Percentiles rank a stretch among this genome's conserved stretches.
Conservation (phyloP, 2,888 invertebrate species). For the Synanthedon tipuliformis region DNA sequence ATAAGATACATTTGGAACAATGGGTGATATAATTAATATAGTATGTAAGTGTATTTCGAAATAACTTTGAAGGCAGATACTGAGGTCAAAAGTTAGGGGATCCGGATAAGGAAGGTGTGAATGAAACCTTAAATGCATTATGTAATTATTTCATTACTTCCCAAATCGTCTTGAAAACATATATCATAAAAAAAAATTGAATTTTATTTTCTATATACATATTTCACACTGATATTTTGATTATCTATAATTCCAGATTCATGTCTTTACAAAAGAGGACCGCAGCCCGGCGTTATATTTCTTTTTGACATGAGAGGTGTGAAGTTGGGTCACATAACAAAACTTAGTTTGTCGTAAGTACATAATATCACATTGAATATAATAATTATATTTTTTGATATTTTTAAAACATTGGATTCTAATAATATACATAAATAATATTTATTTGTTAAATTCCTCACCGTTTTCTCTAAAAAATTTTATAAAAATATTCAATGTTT, state of each 20-base stretch:
- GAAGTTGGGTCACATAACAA: constrained; percentile 69
- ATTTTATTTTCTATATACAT: background rate
- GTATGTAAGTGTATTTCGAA: no score
- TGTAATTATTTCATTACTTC: no score
- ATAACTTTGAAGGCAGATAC: no score
- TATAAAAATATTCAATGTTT: constrained; percentile 28
- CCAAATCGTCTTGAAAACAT: no score
- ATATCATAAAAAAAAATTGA: no score
- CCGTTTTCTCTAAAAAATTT: background rate
- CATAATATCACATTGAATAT: constrained; percentile 1
- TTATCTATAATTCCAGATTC: constrained; percentile 51
- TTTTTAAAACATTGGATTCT: no score
- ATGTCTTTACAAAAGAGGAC: constrained; percentile 68
- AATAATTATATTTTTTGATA: background rate
- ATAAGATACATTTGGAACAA: no score
- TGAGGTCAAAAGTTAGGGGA: no score
- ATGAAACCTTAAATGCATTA: no score
- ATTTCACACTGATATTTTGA: background rate
- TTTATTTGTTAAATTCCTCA: no score
- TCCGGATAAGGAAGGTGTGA: no score
- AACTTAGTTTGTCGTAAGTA: constrained; percentile 69
- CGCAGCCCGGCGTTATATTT: constrained; percentile 73
- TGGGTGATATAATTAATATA: no score
- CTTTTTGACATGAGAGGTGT: constrained; percentile 78
- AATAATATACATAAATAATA: background rate